phyloP scores from a whole-genome alignment of 2,113 vertebrate species.

The Phyllopteryx taeniolatus region DNA sequence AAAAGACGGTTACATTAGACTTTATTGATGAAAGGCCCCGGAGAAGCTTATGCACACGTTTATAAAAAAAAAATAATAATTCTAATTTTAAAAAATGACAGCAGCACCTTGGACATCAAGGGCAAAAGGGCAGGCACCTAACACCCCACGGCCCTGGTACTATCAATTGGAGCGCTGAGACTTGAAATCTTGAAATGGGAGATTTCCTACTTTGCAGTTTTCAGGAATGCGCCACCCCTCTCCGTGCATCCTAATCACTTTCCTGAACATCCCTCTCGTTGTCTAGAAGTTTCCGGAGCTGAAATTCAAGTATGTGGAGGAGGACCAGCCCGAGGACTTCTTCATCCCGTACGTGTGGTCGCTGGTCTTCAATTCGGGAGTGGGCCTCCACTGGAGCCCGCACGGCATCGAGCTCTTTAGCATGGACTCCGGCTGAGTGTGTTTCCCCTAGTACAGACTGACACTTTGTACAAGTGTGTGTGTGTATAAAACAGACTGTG shows the following conservation, averaged over 20 bases:
- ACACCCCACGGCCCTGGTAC: too few species aligned
- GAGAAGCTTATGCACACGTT: too few species aligned
- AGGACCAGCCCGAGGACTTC: slow-evolving; percentile 97
- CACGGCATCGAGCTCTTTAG: slow-evolving; percentile 92
- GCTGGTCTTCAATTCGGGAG: slow-evolving; percentile 88
- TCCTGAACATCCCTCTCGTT: not conserved
- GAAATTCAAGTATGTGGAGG: slow-evolving; percentile 98
- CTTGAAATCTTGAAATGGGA: not conserved
- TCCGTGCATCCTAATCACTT: not conserved
- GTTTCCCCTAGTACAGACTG: slow-evolving; percentile 28
- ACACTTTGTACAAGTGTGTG: slow-evolving; percentile 7
- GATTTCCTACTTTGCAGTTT: not conserved
- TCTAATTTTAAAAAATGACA: too few species aligned
- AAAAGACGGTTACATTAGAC: too few species aligned
- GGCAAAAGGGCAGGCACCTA: too few species aligned
- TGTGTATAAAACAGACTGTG: slow-evolving; percentile 4
- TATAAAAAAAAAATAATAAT: too few species aligned
- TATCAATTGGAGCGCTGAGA: not conserved
- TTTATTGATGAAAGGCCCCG: too few species aligned
- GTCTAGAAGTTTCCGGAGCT: slow-evolving; percentile 93
- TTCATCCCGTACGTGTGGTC: slow-evolving; percentile 98
- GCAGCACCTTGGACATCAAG: too few species aligned
- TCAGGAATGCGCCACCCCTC: not conserved
- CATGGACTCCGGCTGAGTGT: slow-evolving; percentile 87
- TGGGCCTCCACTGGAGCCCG: slow-evolving; percentile 90